Evolutionary conservation across 30 jellyfish, hydroid and myxozoan species (phyloP), one percentile per base, ranked within the genome.

Genomic region (Aurelia sp.): DNA sequence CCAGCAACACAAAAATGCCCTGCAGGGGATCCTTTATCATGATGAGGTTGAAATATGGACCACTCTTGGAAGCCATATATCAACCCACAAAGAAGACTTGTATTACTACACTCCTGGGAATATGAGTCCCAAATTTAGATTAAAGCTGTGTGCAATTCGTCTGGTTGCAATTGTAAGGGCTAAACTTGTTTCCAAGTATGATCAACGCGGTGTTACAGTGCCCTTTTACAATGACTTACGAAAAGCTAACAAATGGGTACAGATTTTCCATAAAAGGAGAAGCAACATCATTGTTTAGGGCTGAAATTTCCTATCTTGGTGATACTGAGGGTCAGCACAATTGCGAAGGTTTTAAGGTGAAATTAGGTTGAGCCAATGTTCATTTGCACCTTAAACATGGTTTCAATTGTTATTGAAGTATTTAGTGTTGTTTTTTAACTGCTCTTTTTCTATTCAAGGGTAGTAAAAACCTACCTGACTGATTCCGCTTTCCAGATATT

Each of bases 311-410:
- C 4, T 74, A 82, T 53, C 52, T 47, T 55, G 86, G 86, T 4
- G 78, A 74, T 38, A 74, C 86, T 20, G 76, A 27, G 33, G 78
- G 86, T 44, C 86, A 74, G 55, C 86, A 74, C 5, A 5, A 27
- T 1, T 50, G 75, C 82, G 86, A 82, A 27, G 86, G 86, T 1
- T 74, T 74, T 38, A 74, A 74, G 31, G 86, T 27, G 21, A 44
- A 67, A 19, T 83, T 74, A 51, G 77, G 86, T 3, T 20, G 31
- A 5, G 41, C 86, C 2, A 27, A 27, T 11, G 82, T 74, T 83
- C 53, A 3, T 18, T 1, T 44, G 86, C 44, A 20, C 18, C 21
- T 74, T 48, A 2, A 38, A 47, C 15, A 22, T n/a, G n/a, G n/a
- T n/a, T n/a, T n/a, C n/a, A n/a, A n/a, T n/a, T n/a, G n/a, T n/a